Base-by-base conservation (phyloP, 2,797 vertebrate species). In the Chlorospingus semifuscus region DNA sequence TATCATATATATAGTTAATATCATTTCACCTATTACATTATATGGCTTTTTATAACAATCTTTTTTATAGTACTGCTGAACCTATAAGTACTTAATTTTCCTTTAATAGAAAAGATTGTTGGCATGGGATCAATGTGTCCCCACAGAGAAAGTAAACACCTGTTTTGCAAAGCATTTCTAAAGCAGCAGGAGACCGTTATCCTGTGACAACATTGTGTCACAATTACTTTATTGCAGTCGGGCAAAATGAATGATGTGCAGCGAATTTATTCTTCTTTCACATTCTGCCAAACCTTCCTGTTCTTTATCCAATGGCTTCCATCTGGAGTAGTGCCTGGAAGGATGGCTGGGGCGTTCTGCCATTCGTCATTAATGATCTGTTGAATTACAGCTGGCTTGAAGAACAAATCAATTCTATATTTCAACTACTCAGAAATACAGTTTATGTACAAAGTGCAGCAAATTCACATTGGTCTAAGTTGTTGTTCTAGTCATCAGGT, bases 101-200 rank as follows among this genome's bases (percentile, higher is more conserved):
- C 65, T 92, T 83, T 87, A 94, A 95, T 87, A 92, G 53, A 89
- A 95, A 92, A 83, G 72, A 78, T 65, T 80, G 47, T 86, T 93
- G 87, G 91, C 87, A 79, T 0, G 2, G 68, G 89, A 95, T 97
- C 92, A 69, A 68, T 87, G 42, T 68, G 60, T 93, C 87, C 89
- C 87, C 84, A 87, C 82, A 69, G 93, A 93, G 84, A 94, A 95
- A 95, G 93, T 89, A 97, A 97, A 97, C 93, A 95, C 95, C 94
- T 96, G 95, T 95, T 97, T 96, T 87, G 76, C 79, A 91, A 92
- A 92, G 75, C 92, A 69, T 94, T 94, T 93, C 84, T 91, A 85
- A 92, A 96, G 79, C 95, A 97, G 90, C 87, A 76, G 93, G 96
- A 95, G 83, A 66, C 86, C 2, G 82, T 90, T 95, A 95, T 61